These are phyloP conservation scores for Chiloscyllium plagiosum DNA, from an alignment of 2,113 vertebrate species.

Conservation along the genomic window DNA sequence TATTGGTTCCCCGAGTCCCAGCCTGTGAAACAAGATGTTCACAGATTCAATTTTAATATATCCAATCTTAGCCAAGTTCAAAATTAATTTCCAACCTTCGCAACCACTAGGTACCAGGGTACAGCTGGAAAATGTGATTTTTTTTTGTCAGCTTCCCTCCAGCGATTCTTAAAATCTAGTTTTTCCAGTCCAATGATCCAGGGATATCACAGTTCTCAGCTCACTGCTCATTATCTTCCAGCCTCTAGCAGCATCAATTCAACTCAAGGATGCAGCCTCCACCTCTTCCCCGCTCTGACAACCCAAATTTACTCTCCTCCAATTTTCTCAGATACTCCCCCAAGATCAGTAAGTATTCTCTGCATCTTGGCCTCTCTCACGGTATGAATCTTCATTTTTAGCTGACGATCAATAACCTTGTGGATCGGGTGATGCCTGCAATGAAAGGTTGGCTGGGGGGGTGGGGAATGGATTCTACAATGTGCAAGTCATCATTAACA, in stretches of 20 bases:
- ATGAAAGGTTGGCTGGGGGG: neutral
- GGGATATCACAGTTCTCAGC: neutral
- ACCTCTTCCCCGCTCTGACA: neutral
- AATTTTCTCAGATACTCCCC: neutral
- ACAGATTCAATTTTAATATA: conserved; percentile 11
- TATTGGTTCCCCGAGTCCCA: neutral
- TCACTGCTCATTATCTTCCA: neutral
- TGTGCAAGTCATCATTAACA: neutral
- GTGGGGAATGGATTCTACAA: neutral
- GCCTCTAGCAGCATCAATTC: neutral
- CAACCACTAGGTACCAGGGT: neutral
- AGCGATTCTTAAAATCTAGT: conserved; percentile 4
- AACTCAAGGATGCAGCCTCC: neutral
- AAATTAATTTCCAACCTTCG: conserved; percentile 34
- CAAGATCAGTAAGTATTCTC: no score
- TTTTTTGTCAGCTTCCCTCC: neutral
- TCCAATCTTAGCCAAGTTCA: conserved; percentile 4
- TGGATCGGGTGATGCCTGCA: neutral
- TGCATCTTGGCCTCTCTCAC: neutral
- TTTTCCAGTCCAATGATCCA: neutral
- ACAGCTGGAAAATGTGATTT: neutral
- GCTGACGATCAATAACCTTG: no score
- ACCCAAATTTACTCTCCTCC: neutral
- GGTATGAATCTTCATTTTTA: neutral
- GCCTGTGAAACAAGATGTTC: no score